Conservation (phyloP, 2,797 vertebrate genomes). For the Crenichthys baileyi region DNA sequence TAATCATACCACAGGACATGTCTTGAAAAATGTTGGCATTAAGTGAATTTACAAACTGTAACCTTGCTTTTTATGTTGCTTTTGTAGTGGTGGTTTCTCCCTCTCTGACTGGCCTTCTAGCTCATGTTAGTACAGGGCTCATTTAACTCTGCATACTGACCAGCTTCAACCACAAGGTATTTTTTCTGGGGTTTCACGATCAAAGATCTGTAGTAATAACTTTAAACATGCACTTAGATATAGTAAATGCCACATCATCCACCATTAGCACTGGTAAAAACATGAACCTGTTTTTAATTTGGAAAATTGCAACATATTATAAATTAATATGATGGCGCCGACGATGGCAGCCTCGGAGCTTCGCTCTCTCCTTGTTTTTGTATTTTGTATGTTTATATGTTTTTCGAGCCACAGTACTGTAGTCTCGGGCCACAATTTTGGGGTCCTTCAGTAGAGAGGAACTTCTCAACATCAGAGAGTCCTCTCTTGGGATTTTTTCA, state of each 20-base stretch:
- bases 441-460: too few species aligned
- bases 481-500: too few species aligned
- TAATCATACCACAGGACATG: not conserved
- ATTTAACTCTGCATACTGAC: not conserved
- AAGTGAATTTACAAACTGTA: not conserved
- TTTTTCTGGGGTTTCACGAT: not conserved
- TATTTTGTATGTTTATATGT: too few species aligned
- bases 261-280: not conserved
- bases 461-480: too few species aligned
- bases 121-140: not conserved
- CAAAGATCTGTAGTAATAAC: not conserved
- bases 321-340: too few species aligned
- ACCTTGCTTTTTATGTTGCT: not conserved
- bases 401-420: too few species aligned
- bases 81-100: not conserved
- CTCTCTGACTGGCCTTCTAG: not conserved
- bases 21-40: not conserved
- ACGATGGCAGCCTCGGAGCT: too few species aligned
- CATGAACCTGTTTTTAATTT: not conserved
- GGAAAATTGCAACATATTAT: not conserved
- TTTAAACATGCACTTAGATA: not conserved
- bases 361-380: too few species aligned
- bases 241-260: not conserved
- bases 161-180: too few species aligned
- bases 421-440: too few species aligned